Evolutionary conservation across 2,113 vertebrate genomes (phyloP).

Genomic region (Pygoscelis adeliae): DNA sequence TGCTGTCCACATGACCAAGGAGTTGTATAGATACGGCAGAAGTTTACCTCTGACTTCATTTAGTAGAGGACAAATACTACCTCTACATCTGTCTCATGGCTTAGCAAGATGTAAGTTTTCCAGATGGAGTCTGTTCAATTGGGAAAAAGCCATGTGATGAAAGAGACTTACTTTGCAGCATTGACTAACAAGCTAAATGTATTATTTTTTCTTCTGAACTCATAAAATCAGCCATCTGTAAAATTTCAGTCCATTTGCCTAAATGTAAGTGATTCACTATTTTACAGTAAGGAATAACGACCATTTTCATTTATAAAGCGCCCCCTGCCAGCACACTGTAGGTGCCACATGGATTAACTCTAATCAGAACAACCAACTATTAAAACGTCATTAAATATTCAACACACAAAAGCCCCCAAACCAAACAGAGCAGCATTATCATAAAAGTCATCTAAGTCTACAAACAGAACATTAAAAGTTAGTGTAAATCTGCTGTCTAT

Average conservation of each 20-base stretch:
- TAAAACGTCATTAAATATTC: constrained; percentile 53
- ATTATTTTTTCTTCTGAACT: neutral
- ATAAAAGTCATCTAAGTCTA: constrained; percentile 40
- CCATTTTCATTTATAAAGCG: constrained; percentile 37
- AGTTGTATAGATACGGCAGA: neutral
- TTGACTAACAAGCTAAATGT: neutral
- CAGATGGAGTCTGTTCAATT: neutral
- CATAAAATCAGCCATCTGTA: constrained; percentile 31
- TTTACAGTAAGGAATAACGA: constrained; percentile 43
- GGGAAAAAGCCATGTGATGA: neutral
- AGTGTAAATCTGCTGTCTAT: constrained; percentile 21
- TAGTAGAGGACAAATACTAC: neutral
- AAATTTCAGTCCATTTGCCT: constrained; percentile 44
- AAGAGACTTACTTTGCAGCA: neutral
- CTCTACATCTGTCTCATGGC: neutral
- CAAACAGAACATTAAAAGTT: constrained; percentile 35
- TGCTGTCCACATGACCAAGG: neutral
- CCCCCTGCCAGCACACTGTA: constrained; percentile 24
- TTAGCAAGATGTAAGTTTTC: neutral
- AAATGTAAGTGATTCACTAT: neutral
- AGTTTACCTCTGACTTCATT: neutral
- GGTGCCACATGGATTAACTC: constrained; percentile 42
- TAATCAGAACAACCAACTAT: constrained; percentile 47
- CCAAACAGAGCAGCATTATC: constrained; percentile 24
- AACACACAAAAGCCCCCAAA: neutral